Percentiles rank a stretch among this genome's conserved stretches.
These are phyloP conservation scores for Lepus townsendii DNA, from an alignment of 2,797 vertebrate species.

Conservation along the genomic window DNA sequence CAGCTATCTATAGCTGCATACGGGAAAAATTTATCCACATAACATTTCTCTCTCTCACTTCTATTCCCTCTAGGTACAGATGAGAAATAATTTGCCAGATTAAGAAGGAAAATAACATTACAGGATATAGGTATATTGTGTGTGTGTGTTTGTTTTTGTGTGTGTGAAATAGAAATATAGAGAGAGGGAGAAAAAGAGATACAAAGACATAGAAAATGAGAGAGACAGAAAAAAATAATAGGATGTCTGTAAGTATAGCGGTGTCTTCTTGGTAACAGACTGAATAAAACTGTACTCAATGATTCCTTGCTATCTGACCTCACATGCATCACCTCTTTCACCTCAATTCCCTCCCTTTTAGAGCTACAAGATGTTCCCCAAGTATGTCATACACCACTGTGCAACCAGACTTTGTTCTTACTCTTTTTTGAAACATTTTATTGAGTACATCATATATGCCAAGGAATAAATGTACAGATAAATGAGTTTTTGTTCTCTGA, in stretches of 20 bases:
- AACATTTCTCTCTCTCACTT: conserved; percentile 64
- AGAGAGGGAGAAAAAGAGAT: neutral
- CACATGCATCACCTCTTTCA: neutral
- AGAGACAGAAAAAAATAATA: neutral
- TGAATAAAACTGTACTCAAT: neutral
- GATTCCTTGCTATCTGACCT: neutral
- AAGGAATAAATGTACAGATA: too few relatives aligned
- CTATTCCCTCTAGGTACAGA: conserved; percentile 61
- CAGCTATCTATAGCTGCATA: conserved; percentile 73
- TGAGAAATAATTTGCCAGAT: conserved; percentile 15
- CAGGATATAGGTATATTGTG: neutral
- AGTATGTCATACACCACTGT: neutral
- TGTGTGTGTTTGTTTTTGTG: neutral
- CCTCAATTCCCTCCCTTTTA: neutral
- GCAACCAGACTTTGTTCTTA: neutral
- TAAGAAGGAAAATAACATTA: conserved; percentile 37
- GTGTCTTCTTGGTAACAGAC: neutral
- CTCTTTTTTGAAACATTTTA: neutral
- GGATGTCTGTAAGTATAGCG: neutral
- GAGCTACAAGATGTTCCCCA: neutral
- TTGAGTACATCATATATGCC: too few relatives aligned
- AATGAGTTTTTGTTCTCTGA: too few relatives aligned
- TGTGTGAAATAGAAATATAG: neutral
- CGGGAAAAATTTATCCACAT: conserved; percentile 66
- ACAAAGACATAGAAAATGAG: neutral